Conservation (phyloP, 2,113 vertebrate species). For the Aphyosemion australe region DNA sequence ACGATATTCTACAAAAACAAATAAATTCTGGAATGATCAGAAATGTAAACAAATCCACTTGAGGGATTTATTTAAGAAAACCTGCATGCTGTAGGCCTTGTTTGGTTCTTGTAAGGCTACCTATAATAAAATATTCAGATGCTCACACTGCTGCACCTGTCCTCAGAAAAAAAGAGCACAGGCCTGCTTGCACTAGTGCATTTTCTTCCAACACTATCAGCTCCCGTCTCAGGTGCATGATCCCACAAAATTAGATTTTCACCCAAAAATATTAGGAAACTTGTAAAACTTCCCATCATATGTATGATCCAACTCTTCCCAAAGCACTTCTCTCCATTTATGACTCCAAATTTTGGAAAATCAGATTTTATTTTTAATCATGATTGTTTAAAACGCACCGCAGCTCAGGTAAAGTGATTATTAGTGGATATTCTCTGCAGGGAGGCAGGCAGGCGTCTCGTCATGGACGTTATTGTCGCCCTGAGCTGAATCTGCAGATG, state of each 20-base stretch:
- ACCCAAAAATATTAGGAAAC: neutral
- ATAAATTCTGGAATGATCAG: neutral
- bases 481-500: slow-evolving; percentile 27
- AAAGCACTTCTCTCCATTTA: no score
- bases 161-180: slow-evolving; percentile 18
- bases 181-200: slow-evolving; percentile 32
- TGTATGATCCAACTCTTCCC: neutral
- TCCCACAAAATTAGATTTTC: neutral
- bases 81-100: neutral
- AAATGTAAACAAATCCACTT: neutral
- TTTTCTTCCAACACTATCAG: slow-evolving; percentile 9
- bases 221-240: neutral
- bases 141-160: slow-evolving; percentile 30
- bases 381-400: slow-evolving; percentile 53
- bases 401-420: slow-evolving; percentile 52
- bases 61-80: no score
- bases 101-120: neutral
- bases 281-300: slow-evolving; percentile 22
- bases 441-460: slow-evolving; percentile 25
- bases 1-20: no score
- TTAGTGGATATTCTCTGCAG: slow-evolving; percentile 30
- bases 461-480: slow-evolving; percentile 25
- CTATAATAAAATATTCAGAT: slow-evolving; percentile 38
- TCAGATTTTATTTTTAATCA: neutral
- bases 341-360: no score